Percentiles rank a stretch among this genome's conserved stretches.
Conservation (phyloP, 2,888 invertebrate genomes). For the Plagodis pulveraria region DNA sequence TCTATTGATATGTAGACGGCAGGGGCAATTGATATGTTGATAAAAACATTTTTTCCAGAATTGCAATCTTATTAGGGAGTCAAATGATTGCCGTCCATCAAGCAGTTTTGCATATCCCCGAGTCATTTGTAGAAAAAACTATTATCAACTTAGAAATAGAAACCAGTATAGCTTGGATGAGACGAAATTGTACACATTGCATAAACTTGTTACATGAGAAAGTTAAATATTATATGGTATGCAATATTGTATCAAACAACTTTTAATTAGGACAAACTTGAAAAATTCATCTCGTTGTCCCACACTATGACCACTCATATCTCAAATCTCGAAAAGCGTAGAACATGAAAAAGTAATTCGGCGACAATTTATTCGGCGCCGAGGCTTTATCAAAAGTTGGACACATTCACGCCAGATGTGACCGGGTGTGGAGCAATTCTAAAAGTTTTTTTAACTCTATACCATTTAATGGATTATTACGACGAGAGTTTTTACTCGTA, state of each 20-base stretch:
- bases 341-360: slow-evolving; percentile 60
- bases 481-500: slow-evolving; percentile 25
- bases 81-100: no score
- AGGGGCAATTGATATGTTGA: no score
- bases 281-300: slow-evolving; percentile 9
- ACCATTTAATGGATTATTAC: slow-evolving; percentile 46
- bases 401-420: slow-evolving; percentile 67
- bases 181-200: no score
- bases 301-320: slow-evolving; percentile 28
- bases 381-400: slow-evolving; percentile 71
- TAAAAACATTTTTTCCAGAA: no score
- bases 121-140: no score
- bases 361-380: slow-evolving; percentile 56
- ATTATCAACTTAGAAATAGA: no score
- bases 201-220: no score
- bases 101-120: no score
- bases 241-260: background rate
- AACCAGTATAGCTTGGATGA: no score
- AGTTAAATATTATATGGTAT: background rate
- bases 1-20: no score
- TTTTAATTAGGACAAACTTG: background rate
- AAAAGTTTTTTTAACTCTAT: slow-evolving; percentile 58
- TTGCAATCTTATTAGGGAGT: no score
- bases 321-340: slow-evolving; percentile 34
- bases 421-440: slow-evolving; percentile 50